phyloP scores from a whole-genome alignment of 2,888 invertebrate genomes.

The Epistrophe grossulariae region DNA sequence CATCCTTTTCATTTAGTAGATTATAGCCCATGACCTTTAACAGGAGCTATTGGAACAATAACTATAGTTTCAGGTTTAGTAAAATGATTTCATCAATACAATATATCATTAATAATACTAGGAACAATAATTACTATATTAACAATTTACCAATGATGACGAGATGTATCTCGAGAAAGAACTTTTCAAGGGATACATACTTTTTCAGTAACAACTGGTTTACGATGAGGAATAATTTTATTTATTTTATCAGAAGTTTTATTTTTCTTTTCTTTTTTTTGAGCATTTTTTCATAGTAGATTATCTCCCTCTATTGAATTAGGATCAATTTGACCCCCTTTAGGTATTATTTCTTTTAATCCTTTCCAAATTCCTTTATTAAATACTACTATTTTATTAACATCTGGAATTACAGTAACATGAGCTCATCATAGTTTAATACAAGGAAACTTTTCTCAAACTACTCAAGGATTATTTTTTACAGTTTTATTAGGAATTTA shows the following conservation, averaged over 20 bases:
- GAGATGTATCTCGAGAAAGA: neutral
- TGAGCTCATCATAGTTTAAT: neutral
- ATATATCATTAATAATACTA: neutral
- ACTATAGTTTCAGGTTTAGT: neutral
- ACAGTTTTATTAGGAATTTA: slow-evolving; percentile 87
- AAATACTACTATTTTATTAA: neutral
- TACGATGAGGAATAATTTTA: neutral
- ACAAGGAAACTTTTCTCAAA: slow-evolving; percentile 77
- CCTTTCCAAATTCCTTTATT: neutral
- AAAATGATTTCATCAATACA: neutral
- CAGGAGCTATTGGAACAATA: neutral
- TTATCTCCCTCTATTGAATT: neutral
- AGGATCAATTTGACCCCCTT: neutral
- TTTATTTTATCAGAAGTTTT: neutral
- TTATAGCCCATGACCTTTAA: slow-evolving; percentile 82
- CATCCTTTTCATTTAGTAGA: slow-evolving; percentile 88
- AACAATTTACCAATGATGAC: neutral
- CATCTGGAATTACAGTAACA: neutral
- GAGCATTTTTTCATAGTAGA: neutral
- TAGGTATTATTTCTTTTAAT: neutral
- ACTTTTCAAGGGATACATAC: neutral
- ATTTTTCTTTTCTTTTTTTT: neutral
- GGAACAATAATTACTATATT: neutral
- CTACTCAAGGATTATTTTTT: slow-evolving; percentile 84
- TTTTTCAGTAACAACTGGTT: neutral